phyloP scores from a whole-genome alignment of 92 coral and sea anemone species.

The Zoanthus gigantus region DNA sequence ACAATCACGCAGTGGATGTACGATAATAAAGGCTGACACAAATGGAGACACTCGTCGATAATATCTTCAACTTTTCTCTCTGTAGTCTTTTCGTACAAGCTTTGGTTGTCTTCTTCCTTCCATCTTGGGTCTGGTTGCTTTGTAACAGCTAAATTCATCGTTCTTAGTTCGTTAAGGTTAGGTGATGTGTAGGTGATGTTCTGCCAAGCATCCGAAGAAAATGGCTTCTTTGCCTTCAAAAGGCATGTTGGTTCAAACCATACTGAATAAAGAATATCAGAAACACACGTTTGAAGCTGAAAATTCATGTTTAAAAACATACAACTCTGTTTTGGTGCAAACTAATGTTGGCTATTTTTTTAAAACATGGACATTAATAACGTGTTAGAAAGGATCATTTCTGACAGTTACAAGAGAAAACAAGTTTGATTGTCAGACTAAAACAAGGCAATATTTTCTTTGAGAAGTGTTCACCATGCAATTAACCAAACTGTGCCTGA shows the following conservation, averaged over 20 bases:
- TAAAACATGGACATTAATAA: too few species aligned
- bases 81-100: constrained; percentile 17
- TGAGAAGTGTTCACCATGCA: too few species aligned
- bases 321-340: neutral
- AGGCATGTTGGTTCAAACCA: constrained; percentile 97
- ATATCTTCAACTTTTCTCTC: constrained; percentile 72
- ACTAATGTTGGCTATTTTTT: neutral
- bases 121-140: constrained; percentile 50
- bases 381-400: too few species aligned
- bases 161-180: constrained; percentile 84
- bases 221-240: constrained; percentile 83
- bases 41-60: constrained; percentile 82
- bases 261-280: constrained; percentile 54
- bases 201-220: constrained; percentile 80
- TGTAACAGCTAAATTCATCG: constrained; percentile 78
- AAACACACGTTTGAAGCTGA: neutral
- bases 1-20: constrained; percentile 88
- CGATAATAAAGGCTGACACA: constrained; percentile 85
- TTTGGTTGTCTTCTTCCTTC: constrained; percentile 11
- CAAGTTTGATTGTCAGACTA: too few species aligned
- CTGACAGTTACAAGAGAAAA: too few species aligned
- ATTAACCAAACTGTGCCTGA: too few species aligned
- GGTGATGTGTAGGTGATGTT: constrained; percentile 90
- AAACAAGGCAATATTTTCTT: too few species aligned
- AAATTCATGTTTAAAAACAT: too few species aligned